A percentile compares a stretch with the other conserved stretches of the same genome.
phyloP scores from a whole-genome alignment of 2,113 vertebrate species.

The Sorex araneus region DNA sequence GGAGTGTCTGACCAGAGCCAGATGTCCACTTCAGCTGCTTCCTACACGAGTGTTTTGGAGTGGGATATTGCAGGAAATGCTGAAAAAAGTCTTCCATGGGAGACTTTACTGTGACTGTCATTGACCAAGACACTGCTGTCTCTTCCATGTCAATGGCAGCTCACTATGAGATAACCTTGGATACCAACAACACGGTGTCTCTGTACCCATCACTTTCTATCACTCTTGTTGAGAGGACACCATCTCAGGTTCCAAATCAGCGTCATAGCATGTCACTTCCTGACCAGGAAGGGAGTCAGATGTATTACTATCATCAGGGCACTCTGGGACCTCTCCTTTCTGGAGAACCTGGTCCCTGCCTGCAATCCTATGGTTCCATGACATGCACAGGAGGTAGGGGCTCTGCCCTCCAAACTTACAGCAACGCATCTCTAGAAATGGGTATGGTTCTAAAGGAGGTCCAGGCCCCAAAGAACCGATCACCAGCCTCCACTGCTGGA shows the following conservation, averaged over 20 bases:
- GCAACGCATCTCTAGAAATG: constrained; percentile 34
- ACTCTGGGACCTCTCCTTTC: neutral
- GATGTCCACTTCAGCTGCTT: neutral
- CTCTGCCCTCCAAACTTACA: neutral
- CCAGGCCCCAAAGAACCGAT: neutral
- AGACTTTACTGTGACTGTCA: constrained; percentile 41
- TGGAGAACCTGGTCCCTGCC: constrained; percentile 11
- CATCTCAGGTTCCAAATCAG: constrained; percentile 36
- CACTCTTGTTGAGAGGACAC: neutral
- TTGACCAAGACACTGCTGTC: neutral
- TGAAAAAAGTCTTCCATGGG: neutral
- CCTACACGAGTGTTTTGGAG: neutral
- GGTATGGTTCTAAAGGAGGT: constrained; percentile 63
- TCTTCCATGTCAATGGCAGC: neutral
- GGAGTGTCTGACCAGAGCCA: constrained; percentile 28
- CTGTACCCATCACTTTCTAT: neutral
- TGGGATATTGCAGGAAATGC: neutral
- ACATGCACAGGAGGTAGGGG: neutral
- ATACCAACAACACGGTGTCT: neutral
- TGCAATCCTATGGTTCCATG: constrained; percentile 8
- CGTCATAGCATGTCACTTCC: constrained; percentile 2
- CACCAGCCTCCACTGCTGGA: neutral
- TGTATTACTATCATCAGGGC: constrained; percentile 46
- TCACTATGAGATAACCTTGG: neutral
- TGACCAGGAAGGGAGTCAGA: constrained; percentile 51